These are phyloP conservation scores for Callorhinus ursinus DNA, from an alignment of 2,113 vertebrate species.

Conservation along the genomic window DNA sequence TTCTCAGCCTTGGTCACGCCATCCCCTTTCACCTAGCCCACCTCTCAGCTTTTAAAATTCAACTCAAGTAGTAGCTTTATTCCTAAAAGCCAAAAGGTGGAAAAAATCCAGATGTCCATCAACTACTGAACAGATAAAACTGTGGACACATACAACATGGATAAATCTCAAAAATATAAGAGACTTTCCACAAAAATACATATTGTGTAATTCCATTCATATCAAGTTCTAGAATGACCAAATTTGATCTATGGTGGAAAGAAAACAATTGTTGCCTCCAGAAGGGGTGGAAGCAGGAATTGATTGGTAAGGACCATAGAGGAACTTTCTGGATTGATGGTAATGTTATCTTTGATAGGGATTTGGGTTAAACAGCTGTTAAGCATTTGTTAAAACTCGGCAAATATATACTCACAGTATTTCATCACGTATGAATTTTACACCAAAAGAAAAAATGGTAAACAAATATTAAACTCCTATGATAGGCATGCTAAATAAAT, in stretches of 20 bases:
- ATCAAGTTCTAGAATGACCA: not conserved
- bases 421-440: not conserved
- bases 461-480: slow-evolving; percentile 7
- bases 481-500: not conserved
- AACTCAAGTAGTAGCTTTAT: not conserved
- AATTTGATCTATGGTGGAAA: slow-evolving; percentile 11
- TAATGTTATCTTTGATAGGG: not conserved
- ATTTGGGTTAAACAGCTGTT: not conserved
- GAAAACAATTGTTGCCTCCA: not conserved
- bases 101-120: not conserved
- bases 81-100: not conserved
- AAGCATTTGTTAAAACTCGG: slow-evolving; percentile 8
- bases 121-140: not conserved
- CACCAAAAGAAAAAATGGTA: not conserved
- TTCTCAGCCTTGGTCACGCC: not conserved
- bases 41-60: not conserved
- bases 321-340: not conserved
- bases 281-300: not conserved
- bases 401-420: not conserved
- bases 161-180: slow-evolving; percentile 13
- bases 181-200: not conserved
- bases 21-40: not conserved
- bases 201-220: not conserved
- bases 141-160: not conserved
- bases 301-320: not conserved